phyloP scores from a whole-genome alignment of 1,140 invertebrate genomes.

The Drosophila azteca region DNA sequence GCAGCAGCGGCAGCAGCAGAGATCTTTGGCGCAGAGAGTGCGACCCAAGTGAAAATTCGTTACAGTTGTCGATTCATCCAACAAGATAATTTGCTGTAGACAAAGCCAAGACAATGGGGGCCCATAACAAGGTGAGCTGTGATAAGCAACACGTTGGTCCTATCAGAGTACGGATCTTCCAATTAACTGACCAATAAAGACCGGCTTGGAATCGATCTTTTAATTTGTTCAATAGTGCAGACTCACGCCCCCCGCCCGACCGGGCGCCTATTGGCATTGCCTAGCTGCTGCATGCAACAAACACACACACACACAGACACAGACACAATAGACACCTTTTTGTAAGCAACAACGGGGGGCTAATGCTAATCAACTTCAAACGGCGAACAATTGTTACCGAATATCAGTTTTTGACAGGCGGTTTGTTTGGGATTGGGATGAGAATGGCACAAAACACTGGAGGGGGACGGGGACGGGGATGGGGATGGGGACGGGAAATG shows the following conservation, averaged over 20 bases:
- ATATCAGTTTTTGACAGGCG: slow-evolving; percentile 49
- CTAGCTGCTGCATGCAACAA: slow-evolving; percentile 38
- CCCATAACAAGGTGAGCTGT: slow-evolving; percentile 35
- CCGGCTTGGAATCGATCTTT: slow-evolving; percentile 66
- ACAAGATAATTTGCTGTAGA: slow-evolving; percentile 70
- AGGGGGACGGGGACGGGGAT: too few relatives aligned
- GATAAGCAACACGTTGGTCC: slow-evolving; percentile 75
- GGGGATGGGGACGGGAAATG: not conserved
- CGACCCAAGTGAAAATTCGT: slow-evolving; percentile 54
- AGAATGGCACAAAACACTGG: slow-evolving; percentile 39
- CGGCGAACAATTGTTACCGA: slow-evolving; percentile 62
- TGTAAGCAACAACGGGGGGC: slow-evolving; percentile 77
- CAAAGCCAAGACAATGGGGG: slow-evolving; percentile 32
- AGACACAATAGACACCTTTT: slow-evolving; percentile 65
- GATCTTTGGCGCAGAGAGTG: too few relatives aligned
- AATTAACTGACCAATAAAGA: slow-evolving; percentile 77
- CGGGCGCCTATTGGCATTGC: slow-evolving; percentile 26
- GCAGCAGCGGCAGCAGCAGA: slow-evolving; percentile 1
- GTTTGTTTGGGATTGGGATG: slow-evolving; percentile 15
- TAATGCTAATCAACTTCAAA: slow-evolving; percentile 79
- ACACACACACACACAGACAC: not conserved
- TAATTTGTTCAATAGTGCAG: slow-evolving; percentile 73
- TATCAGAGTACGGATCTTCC: slow-evolving; percentile 81
- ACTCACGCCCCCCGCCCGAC: slow-evolving; percentile 63
- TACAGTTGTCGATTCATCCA: slow-evolving; percentile 81